These are phyloP conservation scores for Prochilodus magdalenae DNA, from an alignment of 2,113 vertebrate genomes.

Conservation along the genomic window DNA sequence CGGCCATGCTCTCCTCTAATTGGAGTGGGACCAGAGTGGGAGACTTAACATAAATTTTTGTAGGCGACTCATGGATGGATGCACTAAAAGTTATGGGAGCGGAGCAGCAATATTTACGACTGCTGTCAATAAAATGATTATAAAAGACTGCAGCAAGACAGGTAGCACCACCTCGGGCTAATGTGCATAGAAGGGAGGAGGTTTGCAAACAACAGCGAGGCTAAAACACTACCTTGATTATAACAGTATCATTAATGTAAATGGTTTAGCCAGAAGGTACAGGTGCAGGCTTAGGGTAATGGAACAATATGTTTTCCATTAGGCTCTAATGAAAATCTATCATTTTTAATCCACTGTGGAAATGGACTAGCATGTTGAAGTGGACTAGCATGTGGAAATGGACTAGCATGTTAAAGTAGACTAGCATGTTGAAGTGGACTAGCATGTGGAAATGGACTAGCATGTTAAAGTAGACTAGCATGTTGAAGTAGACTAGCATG, in stretches of 20 bases:
- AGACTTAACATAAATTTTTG: constrained; percentile 1
- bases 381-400: no score
- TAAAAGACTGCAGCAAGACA: not conserved
- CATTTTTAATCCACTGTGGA: not conserved
- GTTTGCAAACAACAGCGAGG: not conserved
- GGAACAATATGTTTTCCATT: not conserved
- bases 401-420: not conserved
- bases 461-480: not conserved
- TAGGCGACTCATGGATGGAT: not conserved
- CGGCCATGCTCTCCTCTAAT: not conserved
- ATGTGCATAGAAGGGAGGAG: not conserved
- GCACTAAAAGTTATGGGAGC: not conserved
- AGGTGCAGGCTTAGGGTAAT: not conserved
- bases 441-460: no score
- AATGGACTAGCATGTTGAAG: no score
- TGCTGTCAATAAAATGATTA: not conserved
- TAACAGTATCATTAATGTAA: not conserved
- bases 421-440: no score
- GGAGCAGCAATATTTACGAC: not conserved
- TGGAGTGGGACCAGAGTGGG: not conserved
- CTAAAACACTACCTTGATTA: not conserved
- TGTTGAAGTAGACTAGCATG: not conserved
- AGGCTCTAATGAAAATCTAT: not conserved
- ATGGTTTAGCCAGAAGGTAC: not conserved
- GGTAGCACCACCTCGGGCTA: not conserved